These are phyloP conservation scores for Pilophorus perplexus DNA, from an alignment of 2,888 invertebrate genomes.

Conservation along the genomic window DNA sequence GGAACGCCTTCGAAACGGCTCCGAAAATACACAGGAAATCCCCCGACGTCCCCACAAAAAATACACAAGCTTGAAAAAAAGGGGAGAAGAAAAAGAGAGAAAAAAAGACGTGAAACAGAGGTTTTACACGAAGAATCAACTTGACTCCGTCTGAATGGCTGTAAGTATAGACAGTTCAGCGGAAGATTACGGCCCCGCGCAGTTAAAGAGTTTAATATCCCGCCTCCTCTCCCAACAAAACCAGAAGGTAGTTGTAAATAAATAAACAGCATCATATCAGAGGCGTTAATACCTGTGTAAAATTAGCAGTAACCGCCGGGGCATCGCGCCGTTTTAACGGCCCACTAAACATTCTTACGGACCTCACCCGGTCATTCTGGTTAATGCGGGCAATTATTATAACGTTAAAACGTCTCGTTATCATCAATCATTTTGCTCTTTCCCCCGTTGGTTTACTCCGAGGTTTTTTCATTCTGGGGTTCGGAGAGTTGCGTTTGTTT, in stretches of 20 bases:
- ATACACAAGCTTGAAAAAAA: too few relatives aligned
- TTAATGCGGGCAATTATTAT: constrained; percentile 32
- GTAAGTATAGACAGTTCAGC: background rate
- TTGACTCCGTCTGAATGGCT: background rate
- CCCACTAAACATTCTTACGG: constrained; percentile 37
- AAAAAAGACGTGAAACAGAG: constrained; percentile 4
- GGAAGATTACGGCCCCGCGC: constrained; percentile 3
- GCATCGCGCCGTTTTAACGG: constrained; percentile 31
- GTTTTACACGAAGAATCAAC: background rate
- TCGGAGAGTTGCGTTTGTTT: too few relatives aligned
- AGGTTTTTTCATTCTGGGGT: too few relatives aligned
- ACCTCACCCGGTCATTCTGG: constrained; percentile 14
- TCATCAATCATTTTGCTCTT: too few relatives aligned
- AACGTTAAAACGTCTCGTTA: constrained; percentile 27
- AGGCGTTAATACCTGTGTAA: constrained; percentile 37
- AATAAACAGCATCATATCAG: constrained; percentile 37
- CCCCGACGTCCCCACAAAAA: too few relatives aligned
- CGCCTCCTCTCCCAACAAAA: constrained; percentile 11
- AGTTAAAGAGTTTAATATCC: constrained; percentile 35
- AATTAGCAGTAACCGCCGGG: constrained; percentile 32
- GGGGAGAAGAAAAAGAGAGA: too few relatives aligned
- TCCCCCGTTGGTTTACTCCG: too few relatives aligned
- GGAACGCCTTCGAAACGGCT: background rate
- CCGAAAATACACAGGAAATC: background rate
- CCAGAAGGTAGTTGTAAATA: constrained; percentile 34